Percentiles rank a stretch among this genome's conserved stretches.
Evolutionary conservation across 2,113 vertebrate genomes (phyloP).

Genomic region (Raja brachyura): DNA sequence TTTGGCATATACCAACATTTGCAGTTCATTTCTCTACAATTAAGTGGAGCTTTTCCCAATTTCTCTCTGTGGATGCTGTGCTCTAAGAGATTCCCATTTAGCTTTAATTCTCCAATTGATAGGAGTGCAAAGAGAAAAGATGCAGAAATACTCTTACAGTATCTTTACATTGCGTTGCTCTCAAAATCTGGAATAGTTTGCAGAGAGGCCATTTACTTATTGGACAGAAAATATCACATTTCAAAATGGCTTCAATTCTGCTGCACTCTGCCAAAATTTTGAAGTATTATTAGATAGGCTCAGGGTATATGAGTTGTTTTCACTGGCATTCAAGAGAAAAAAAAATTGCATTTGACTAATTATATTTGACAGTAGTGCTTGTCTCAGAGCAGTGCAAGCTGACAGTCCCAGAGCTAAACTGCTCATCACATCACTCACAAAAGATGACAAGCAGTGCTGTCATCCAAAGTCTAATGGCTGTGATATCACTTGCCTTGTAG

Average conservation of each 20-base stretch:
- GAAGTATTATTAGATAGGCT: not conserved
- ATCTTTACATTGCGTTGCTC: not conserved
- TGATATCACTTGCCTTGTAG: not conserved
- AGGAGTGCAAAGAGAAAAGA: not conserved
- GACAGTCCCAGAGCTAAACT: not conserved
- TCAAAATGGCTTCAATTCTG: not conserved
- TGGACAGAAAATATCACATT: not conserved
- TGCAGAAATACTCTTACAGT: not conserved
- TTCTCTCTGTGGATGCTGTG: not conserved
- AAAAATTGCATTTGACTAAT: not conserved
- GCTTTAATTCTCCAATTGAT: not conserved
- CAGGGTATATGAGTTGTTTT: not conserved
- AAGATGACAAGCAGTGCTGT: not conserved
- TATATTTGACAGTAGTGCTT: not conserved
- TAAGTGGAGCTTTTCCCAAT: not conserved
- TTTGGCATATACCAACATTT: too few species aligned
- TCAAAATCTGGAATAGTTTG: not conserved
- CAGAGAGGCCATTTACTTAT: not conserved
- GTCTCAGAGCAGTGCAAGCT: not conserved
- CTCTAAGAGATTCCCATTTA: not conserved
- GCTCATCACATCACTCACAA: not conserved
- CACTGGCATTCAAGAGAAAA: not conserved
- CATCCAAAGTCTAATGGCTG: not conserved
- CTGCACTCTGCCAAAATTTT: not conserved
- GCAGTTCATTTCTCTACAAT: not conserved